phyloP scores from a whole-genome alignment of 2,888 invertebrate species.

The Andrena praecox region DNA sequence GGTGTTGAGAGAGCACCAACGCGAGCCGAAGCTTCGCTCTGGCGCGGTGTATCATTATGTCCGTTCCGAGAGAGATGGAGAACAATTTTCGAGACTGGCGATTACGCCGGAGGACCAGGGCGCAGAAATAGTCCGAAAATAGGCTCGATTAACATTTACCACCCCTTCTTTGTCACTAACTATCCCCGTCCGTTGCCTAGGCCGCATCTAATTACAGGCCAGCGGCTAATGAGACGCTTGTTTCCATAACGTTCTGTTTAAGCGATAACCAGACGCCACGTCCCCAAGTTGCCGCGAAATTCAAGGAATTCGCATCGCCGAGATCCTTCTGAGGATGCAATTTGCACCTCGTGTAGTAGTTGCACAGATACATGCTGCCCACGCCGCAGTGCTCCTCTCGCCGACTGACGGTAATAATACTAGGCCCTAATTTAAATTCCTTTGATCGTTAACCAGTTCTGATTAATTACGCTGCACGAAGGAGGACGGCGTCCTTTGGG shows the following conservation, averaged over 20 bases:
- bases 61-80: no score
- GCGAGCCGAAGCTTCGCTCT: no score
- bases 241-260: slow-evolving; percentile 48
- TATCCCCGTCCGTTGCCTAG: slow-evolving; percentile 4
- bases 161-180: background rate
- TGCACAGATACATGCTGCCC: slow-evolving; percentile 41
- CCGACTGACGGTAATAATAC: slow-evolving; percentile 61
- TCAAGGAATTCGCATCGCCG: slow-evolving; percentile 56
- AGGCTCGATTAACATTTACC: background rate
- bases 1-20: no score
- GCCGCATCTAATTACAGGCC: background rate
- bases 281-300: slow-evolving; percentile 47
- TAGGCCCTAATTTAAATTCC: slow-evolving; percentile 68
- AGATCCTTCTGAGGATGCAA: slow-evolving; percentile 62
- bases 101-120: background rate
- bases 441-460: slow-evolving; percentile 64
- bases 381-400: slow-evolving; percentile 30
- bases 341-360: slow-evolving; percentile 59
- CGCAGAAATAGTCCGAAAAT: background rate
- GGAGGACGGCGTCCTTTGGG: background rate
- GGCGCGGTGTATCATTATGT: no score
- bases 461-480: slow-evolving; percentile 54
- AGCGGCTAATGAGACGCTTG: slow-evolving; percentile 41
- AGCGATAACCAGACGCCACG: slow-evolving; percentile 39
- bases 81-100: no score